phyloP scores from a whole-genome alignment of 2,113 vertebrate species.

The Takifugu bimaculatus region DNA sequence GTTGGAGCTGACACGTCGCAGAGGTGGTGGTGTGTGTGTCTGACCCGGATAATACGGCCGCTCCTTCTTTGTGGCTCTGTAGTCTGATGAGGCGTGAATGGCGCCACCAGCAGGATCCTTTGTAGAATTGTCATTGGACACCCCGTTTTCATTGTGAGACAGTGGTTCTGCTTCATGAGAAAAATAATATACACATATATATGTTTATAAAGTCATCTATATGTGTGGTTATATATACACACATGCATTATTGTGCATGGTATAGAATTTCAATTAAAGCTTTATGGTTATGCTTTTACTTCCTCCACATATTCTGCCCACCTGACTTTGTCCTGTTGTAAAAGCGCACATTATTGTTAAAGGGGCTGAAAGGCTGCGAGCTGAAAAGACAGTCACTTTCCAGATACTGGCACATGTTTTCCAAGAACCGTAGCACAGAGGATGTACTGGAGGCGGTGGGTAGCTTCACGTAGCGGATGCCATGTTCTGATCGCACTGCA shows the following conservation, averaged over 20 bases:
- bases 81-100: slow-evolving; percentile 48
- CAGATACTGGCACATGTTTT: slow-evolving; percentile 91
- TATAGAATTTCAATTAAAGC: neutral
- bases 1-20: slow-evolving; percentile 74
- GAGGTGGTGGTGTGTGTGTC: slow-evolving; percentile 55
- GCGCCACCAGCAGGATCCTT: slow-evolving; percentile 38
- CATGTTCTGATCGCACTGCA: slow-evolving; percentile 86
- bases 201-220: too few species aligned
- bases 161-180: slow-evolving; percentile 56
- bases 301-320: slow-evolving; percentile 14
- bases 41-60: slow-evolving; percentile 58
- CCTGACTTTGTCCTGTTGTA: slow-evolving; percentile 70
- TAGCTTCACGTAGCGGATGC: slow-evolving; percentile 87
- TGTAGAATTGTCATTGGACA: slow-evolving; percentile 46
- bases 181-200: neutral
- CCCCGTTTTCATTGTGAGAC: slow-evolving; percentile 68
- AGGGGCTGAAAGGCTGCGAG: slow-evolving; percentile 91
- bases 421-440: slow-evolving; percentile 90
- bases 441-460: slow-evolving; percentile 93
- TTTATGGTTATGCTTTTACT: neutral
- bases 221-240: neutral
- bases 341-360: slow-evolving; percentile 50
- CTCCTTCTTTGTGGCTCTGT: slow-evolving; percentile 60
- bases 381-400: slow-evolving; percentile 93
- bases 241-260: neutral